Evolutionary conservation across 2,113 vertebrate genomes (phyloP), one percentile per base, ranked within the genome.

Genomic region (Oophaga pumilio): DNA sequence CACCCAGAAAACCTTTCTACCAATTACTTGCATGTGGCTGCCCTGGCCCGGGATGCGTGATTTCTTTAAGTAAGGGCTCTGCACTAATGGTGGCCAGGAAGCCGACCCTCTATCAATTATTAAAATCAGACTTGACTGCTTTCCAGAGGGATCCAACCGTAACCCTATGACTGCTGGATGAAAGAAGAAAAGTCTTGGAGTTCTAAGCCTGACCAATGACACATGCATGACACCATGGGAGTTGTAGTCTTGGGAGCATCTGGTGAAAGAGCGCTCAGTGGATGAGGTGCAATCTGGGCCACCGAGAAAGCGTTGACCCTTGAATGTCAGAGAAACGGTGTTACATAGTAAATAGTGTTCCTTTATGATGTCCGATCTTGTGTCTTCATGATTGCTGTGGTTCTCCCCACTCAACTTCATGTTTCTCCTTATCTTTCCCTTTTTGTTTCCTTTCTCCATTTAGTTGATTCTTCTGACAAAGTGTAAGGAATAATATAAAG

Each of bases 1-100:
- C 60, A 71, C 69, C 60, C 33, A 18, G 76, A 56, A 79, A 86
- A 57, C 76, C 85, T 86, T 57, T 86, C 76, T 86, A 15, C 64
- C 76, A 86, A 86, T 86, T 86, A 86, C 76, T 86, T n/a, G 24
- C 85, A 69, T 80, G 85, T 80, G 76, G 76, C 24, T 80, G 76
- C 76, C 52, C 85, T 33, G 60, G 60, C 50, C 26, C n/a, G 15
- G 12, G 11, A 43, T 69, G 85, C 50, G 60, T 68, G 76, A 80
- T 86, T 71, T 15, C 76, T 66, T 80, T 86, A 86, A 86, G 57
- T 53, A 66, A 33, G 62, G 22, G n/a, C 62, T n/a, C 77, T 2
- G 60, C 76, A 12, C 76, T 80, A 86, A 86, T 86, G 85, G 85
- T 52, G 66, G 24, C 20, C 85, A 80, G 76, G 60, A 80, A 77